These are phyloP conservation scores for Limnephilus marmoratus DNA, from an alignment of 2,888 invertebrate genomes.

Conservation along the genomic window DNA sequence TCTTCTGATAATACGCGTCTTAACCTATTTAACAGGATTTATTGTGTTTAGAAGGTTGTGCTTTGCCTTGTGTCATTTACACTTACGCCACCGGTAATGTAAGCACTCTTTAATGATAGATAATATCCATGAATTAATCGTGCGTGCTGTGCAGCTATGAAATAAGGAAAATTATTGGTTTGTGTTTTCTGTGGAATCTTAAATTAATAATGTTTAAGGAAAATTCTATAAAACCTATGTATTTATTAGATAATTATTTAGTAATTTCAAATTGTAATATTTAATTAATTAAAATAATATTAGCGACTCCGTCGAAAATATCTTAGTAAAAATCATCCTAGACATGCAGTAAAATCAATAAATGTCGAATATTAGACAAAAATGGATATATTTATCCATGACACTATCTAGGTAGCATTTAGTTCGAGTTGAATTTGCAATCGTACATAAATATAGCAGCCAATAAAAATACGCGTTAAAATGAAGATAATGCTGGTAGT, in stretches of 20 bases:
- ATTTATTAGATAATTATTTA: neutral
- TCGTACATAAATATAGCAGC: no score
- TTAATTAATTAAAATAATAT: no score
- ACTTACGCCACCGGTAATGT: neutral
- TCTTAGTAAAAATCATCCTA: no score
- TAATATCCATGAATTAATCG: neutral
- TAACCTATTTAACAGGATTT: constrained; percentile 32
- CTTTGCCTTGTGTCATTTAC: constrained; percentile 15
- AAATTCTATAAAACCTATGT: neutral
- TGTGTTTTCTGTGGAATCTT: neutral
- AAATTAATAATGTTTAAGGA: neutral
- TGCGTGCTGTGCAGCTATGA: neutral
- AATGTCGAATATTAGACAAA: no score
- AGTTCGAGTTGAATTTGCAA: no score
- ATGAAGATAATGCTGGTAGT: no score
- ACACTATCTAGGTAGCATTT: no score
- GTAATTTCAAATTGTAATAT: no score
- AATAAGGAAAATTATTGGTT: neutral
- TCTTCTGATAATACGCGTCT: neutral
- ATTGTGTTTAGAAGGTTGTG: constrained; percentile 13
- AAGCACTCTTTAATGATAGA: neutral
- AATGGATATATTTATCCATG: no score
- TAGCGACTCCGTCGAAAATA: no score
- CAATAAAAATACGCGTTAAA: no score
- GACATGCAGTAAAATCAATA: no score